Percentiles rank a stretch among this genome's conserved stretches.
These are phyloP conservation scores for Alosa sapidissima DNA, from an alignment of 2,797 vertebrate genomes.

Conservation along the genomic window DNA sequence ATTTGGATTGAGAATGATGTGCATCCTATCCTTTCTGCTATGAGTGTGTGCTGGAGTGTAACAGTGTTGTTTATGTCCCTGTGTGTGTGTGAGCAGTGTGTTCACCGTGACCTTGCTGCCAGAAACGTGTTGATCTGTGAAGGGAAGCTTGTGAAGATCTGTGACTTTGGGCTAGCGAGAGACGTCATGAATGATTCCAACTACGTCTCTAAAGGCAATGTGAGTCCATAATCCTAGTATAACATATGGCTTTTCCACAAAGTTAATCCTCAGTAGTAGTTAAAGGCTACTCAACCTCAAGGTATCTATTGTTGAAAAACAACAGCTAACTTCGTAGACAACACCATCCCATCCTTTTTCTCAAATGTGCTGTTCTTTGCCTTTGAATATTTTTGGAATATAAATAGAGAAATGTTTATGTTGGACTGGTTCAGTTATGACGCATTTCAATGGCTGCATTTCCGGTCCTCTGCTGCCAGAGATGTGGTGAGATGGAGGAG, in stretches of 20 bases:
- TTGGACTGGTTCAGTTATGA: neutral
- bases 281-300: neutral
- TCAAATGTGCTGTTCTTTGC: neutral
- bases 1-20: neutral
- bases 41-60: neutral
- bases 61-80: neutral
- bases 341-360: neutral
- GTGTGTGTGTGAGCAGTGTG: conserved; percentile 71
- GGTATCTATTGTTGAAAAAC: neutral
- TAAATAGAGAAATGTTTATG: neutral
- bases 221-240: conserved; percentile 62
- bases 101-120: conserved; percentile 89
- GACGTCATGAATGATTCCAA: conserved; percentile 84
- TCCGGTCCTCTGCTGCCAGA: neutral
- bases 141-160: conserved; percentile 88
- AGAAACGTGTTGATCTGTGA: conserved; percentile 87
- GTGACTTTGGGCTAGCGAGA: conserved; percentile 85
- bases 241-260: neutral
- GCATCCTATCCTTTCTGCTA: neutral
- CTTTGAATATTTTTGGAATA: neutral
- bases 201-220: conserved; percentile 85
- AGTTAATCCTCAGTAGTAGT: too few relatives aligned
- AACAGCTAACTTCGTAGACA: neutral
- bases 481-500: conserved; percentile 19
- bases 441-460: neutral